Base-by-base conservation (phyloP, 2,113 vertebrate genomes). In the Emydocephalus ijimae region DNA sequence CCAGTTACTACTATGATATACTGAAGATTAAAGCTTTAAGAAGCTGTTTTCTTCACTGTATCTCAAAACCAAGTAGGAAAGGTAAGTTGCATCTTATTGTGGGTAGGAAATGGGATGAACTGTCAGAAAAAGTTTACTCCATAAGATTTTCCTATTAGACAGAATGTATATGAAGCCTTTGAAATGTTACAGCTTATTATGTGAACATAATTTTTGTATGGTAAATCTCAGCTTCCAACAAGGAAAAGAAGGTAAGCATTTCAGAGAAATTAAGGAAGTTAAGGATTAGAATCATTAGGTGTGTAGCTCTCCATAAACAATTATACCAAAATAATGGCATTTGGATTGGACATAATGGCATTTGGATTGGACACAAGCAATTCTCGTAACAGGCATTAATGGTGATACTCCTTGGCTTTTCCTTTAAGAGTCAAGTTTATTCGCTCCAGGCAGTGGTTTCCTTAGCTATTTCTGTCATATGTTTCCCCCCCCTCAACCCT, bases 351-450 rank as follows among this genome's bases (percentile, higher is more conserved):
- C 61, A 69, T 26, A 0, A 90, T 87, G 4, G 29, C 56, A 0
- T 0, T 74, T 10, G 55, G 43, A 7, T 93, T 61, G 34, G 0
- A 2, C 61, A 39, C 92, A 89, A 89, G 81, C 8, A 91, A 89
- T 87, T 3, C 52, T 59, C 93, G 18, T 39, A 89, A 90, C 23
- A 92, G 8, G 6, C 54, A 11, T 29, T 94, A 89, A 21, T 9
- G 8, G 29, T 90, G 56, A 93, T 64, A 8, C 20, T 94, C 24
- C 91, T 86, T 92, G 94, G 94, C 91, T 92, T 94, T 61, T 24
- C 94, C 29, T 87, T 9, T 57, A 89, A 90, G 64, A 85, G 43
- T 10, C 56, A 94, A 94, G 14, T 0, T 57, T 94, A 48, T 34
- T 93, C 11, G 2, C 89, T 95, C 93, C 26, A 91, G 69, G 87